phyloP scores from a whole-genome alignment of 2,888 invertebrate genomes.

The Taphrorychus bicolor region DNA sequence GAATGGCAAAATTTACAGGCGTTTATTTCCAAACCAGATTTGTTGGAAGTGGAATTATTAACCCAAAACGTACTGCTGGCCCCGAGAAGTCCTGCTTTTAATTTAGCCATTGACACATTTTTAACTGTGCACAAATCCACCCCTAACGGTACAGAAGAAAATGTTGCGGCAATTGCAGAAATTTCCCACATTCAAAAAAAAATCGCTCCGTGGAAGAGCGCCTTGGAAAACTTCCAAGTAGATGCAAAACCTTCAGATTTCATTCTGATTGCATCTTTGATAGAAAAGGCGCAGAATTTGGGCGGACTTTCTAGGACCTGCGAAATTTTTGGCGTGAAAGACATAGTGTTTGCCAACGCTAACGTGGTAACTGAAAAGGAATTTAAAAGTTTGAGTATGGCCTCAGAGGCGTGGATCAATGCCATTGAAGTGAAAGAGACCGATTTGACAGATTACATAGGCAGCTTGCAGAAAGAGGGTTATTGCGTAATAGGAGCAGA shows the following conservation, averaged over 20 bases:
- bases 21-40: not conserved
- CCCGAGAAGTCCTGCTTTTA: not conserved
- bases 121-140: slow-evolving; percentile 5
- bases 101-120: slow-evolving; percentile 23
- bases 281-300: slow-evolving; percentile 86
- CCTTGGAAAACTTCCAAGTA: slow-evolving; percentile 20
- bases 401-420: slow-evolving; percentile 88
- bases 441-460: slow-evolving; percentile 73
- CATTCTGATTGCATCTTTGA: slow-evolving; percentile 84
- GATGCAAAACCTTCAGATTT: too few species aligned
- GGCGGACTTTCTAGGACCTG: slow-evolving; percentile 92
- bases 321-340: slow-evolving; percentile 85
- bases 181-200: slow-evolving; percentile 46
- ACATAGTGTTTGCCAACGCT: slow-evolving; percentile 76
- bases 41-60: not conserved
- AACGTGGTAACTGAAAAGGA: slow-evolving; percentile 74
- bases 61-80: not conserved
- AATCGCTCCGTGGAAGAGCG: slow-evolving; percentile 47
- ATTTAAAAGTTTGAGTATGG: slow-evolving; percentile 88
- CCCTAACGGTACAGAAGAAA: not conserved
- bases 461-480: slow-evolving; percentile 71
- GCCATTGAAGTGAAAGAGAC: slow-evolving; percentile 75
- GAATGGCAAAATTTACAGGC: slow-evolving; percentile 47
- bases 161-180: too few species aligned
- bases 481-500: slow-evolving; percentile 88